A percentile compares a stretch with the other conserved stretches of the same genome.
These are phyloP conservation scores for Narcine bancroftii DNA, from an alignment of 2,113 vertebrate species.

Conservation along the genomic window DNA sequence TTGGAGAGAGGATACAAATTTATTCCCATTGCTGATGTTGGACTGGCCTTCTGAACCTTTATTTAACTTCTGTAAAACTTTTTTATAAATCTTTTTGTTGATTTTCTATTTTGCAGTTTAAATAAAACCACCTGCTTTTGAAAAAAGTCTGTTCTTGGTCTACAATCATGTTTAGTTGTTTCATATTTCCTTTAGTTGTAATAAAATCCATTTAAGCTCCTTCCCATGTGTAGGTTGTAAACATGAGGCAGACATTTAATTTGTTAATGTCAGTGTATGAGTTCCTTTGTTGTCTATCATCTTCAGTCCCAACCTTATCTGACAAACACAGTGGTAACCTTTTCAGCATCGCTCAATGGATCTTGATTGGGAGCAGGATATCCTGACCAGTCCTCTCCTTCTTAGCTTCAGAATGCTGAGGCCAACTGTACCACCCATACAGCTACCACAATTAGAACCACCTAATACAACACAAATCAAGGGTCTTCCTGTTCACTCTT, in stretches of 20 bases:
- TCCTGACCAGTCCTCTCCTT: not conserved
- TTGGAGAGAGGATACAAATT: not conserved
- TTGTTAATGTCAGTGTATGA: not conserved
- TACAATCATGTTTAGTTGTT: too few species aligned
- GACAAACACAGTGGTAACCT: not conserved
- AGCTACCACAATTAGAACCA: not conserved
- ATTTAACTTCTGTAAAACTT: not conserved
- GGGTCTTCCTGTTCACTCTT: not conserved
- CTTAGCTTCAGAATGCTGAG: not conserved
- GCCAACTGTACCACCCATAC: not conserved
- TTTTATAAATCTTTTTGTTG: not conserved
- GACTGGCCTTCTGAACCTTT: not conserved
- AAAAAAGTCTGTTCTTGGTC: not conserved
- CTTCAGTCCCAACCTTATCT: not conserved
- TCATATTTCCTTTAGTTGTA: not conserved
- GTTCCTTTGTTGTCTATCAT: not conserved
- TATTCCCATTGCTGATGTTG: not conserved
- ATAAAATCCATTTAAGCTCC: not conserved
- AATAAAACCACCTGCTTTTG: not conserved
- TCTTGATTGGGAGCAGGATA: not conserved
- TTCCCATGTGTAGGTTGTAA: not conserved
- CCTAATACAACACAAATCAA: not conserved
- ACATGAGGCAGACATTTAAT: not conserved
- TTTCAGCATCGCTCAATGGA: not conserved
- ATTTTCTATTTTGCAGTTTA: not conserved